phyloP scores from a whole-genome alignment of 2,113 vertebrate species.

The Pavo muticus region DNA sequence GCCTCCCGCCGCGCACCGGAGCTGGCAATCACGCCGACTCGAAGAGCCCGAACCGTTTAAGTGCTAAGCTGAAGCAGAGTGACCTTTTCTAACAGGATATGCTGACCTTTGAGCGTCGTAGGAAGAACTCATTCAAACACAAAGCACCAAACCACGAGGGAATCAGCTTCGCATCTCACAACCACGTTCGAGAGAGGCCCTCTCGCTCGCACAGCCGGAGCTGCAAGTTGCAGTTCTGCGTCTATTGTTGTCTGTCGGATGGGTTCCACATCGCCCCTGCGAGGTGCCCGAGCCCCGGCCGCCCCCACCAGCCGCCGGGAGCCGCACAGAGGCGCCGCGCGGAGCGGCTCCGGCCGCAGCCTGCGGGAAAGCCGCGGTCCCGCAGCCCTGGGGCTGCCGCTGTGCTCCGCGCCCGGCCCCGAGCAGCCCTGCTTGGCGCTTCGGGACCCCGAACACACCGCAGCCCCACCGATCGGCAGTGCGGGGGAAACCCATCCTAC shows the following conservation, averaged over 20 bases:
- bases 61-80: neutral
- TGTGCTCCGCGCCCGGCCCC: neutral
- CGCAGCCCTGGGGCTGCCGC: too few species aligned
- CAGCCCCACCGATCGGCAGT: neutral
- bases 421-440: rapidly evolving
- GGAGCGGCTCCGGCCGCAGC: too few species aligned
- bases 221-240: neutral
- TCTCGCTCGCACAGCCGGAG: neutral
- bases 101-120: slow-evolving; percentile 18
- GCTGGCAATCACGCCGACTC: neutral
- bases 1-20: neutral
- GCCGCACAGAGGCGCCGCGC: too few species aligned
- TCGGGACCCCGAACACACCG: neutral
- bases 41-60: slow-evolving; percentile 5
- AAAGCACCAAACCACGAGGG: neutral
- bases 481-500: neutral
- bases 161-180: neutral
- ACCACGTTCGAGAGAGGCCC: neutral
- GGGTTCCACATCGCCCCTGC: neutral
- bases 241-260: neutral
- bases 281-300: neutral
- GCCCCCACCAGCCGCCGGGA: neutral
- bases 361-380: too few species aligned
- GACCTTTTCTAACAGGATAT: neutral
- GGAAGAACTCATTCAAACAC: neutral